phyloP scores from a whole-genome alignment of 2,797 vertebrate genomes.

The Lacerta agilis region DNA sequence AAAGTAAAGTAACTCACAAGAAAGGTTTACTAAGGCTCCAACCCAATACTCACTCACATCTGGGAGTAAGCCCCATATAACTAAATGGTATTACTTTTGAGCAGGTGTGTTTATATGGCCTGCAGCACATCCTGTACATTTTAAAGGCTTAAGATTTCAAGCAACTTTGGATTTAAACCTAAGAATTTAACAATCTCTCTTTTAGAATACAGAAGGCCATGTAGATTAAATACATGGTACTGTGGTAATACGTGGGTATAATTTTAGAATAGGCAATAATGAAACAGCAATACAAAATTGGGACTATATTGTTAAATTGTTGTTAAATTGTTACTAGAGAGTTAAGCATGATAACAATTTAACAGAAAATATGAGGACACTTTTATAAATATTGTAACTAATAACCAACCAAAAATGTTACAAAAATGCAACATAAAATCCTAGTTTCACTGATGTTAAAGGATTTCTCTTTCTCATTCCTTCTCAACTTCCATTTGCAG shows the following conservation, averaged over 20 bases:
- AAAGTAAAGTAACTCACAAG: not conserved
- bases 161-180: not conserved
- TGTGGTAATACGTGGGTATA: not conserved
- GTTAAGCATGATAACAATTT: not conserved
- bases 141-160: not conserved
- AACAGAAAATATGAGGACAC: not conserved
- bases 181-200: not conserved
- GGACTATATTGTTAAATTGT: not conserved
- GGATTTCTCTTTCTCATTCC: not conserved
- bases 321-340: not conserved
- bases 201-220: not conserved
- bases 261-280: not conserved
- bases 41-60: not conserved
- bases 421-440: not conserved
- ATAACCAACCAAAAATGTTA: not conserved
- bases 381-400: not conserved
- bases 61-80: not conserved
- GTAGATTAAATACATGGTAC: not conserved
- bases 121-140: not conserved
- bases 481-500: not conserved
- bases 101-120: not conserved
- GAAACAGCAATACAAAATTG: not conserved
- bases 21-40: not conserved
- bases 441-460: not conserved
- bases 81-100: not conserved